Conservation (phyloP, 1,140 invertebrate genomes). For the Varroa destructor region DNA sequence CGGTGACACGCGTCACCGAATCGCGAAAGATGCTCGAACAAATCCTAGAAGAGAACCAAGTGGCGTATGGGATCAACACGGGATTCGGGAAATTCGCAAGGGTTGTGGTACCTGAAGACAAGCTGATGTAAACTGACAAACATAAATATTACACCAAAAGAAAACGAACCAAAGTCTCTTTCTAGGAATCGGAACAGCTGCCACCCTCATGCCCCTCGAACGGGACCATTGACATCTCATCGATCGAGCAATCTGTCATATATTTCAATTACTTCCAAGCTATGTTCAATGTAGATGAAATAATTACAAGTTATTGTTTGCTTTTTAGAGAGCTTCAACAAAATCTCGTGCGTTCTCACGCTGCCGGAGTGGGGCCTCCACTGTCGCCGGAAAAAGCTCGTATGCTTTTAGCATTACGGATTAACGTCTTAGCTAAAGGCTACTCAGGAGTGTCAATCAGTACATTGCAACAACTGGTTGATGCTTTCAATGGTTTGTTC, state of each 20-base stretch:
- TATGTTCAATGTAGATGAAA: too few relatives aligned
- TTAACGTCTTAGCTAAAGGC: constrained; percentile 59
- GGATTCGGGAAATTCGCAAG: constrained; percentile 61
- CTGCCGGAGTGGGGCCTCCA: constrained; percentile 54
- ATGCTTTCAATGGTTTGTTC: constrained; percentile 54
- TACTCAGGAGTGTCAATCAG: constrained; percentile 55
- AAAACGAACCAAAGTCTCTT: constrained; percentile 5
- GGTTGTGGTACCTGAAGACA: constrained; percentile 48
- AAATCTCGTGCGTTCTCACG: constrained; percentile 57
- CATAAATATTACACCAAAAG: constrained; percentile 31
- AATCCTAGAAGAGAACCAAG: constrained; percentile 51
- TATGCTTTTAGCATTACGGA: constrained; percentile 56
- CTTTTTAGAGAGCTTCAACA: constrained; percentile 50
- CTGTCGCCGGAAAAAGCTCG: constrained; percentile 50
- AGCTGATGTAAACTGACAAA: constrained; percentile 47
- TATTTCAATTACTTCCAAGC: too few relatives aligned
- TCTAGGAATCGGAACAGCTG: constrained; percentile 28
- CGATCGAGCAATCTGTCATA: too few relatives aligned
- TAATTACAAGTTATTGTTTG: too few relatives aligned
- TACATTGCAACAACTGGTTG: constrained; percentile 51
- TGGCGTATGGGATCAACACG: constrained; percentile 62
- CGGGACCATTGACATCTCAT: too few relatives aligned
- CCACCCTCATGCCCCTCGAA: too few relatives aligned
- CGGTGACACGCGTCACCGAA: constrained; percentile 46
- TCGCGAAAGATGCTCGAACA: constrained; percentile 49